Conservation (phyloP, 2,888 invertebrate species). For the Calephelis perditalis region DNA sequence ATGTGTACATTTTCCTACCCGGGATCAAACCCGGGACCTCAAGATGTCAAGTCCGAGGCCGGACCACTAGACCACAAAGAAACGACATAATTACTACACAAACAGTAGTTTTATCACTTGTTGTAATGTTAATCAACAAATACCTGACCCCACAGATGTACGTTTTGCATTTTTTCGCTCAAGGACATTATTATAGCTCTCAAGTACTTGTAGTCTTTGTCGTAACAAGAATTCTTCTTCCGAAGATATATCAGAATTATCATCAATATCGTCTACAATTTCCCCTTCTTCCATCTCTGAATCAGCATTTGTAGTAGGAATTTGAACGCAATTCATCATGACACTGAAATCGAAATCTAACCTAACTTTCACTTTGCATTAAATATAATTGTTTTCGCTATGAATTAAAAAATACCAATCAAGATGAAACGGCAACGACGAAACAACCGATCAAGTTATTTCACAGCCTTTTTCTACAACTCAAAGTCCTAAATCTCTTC, state of each 20-base stretch:
- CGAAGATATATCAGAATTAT: slow-evolving; percentile 68
- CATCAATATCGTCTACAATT: slow-evolving; percentile 63
- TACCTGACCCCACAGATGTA: slow-evolving; percentile 48
- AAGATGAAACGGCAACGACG: too few relatives aligned
- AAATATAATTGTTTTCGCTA: background rate
- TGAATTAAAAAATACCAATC: too few relatives aligned
- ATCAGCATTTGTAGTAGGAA: slow-evolving; percentile 44
- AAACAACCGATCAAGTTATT: too few relatives aligned
- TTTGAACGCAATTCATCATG: slow-evolving; percentile 51
- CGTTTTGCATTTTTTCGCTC: slow-evolving; percentile 66
- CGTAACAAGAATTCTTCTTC: slow-evolving; percentile 67
- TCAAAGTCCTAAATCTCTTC: too few relatives aligned
- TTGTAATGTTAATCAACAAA: background rate
- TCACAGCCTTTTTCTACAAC: too few relatives aligned
- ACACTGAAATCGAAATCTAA: slow-evolving; percentile 7
- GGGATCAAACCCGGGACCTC: too few relatives aligned
- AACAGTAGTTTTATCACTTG: background rate
- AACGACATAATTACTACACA: background rate
- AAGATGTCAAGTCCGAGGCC: too few relatives aligned
- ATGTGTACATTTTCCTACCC: too few relatives aligned
- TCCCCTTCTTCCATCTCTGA: slow-evolving; percentile 74
- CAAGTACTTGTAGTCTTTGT: slow-evolving; percentile 63
- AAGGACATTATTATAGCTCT: slow-evolving; percentile 70
- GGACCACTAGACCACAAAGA: too few relatives aligned
- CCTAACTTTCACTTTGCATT: background rate